A percentile compares a stretch with the other conserved stretches of the same genome.
phyloP scores from a whole-genome alignment of 2,888 invertebrate species.

The Rapana venosa region DNA sequence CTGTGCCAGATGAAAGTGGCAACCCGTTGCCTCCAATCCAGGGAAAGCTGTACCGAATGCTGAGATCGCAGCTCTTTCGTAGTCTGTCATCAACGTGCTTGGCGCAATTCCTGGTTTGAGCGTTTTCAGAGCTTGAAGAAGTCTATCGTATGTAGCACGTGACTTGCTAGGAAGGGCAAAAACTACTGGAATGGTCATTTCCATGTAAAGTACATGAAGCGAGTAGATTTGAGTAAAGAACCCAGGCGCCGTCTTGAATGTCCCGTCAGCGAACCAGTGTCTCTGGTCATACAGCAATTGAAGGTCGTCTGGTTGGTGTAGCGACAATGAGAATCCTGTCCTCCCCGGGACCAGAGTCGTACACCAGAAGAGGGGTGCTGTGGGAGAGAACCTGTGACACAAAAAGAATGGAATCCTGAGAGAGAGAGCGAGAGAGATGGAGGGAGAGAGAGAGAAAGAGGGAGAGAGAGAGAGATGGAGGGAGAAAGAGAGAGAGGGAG shows the following conservation, averaged over 20 bases:
- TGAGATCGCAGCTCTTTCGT: constrained; percentile 31
- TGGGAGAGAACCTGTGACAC: constrained; percentile 15
- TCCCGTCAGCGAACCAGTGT: constrained; percentile 8
- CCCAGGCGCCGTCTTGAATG: constrained; percentile 18
- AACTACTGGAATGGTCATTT: constrained; percentile 15
- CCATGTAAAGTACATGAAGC: constrained; percentile 27
- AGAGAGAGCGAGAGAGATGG: not conserved
- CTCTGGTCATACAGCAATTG: not conserved
- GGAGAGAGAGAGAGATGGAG: not conserved
- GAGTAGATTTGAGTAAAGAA: constrained; percentile 24
- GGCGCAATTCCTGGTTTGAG: constrained; percentile 33
- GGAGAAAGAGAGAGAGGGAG: too few relatives aligned
- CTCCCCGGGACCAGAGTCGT: constrained; percentile 11
- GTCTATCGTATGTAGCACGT: constrained; percentile 26
- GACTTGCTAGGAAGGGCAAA: constrained; percentile 26
- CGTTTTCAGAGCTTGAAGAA: constrained; percentile 24
- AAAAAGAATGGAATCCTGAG: constrained; percentile 4
- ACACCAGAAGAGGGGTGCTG: constrained; percentile 2
- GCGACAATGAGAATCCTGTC: constrained; percentile 20
- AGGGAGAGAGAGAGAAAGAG: not conserved
- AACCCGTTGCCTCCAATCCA: constrained; percentile 22
- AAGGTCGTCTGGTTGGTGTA: too few relatives aligned
- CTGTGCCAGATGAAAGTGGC: constrained; percentile 31
- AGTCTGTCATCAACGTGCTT: constrained; percentile 33
- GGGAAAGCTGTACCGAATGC: constrained; percentile 30